Percentiles rank a stretch among this genome's conserved stretches.
phyloP scores from a whole-genome alignment of 2,113 vertebrate genomes.

The Protobothrops flavoviridis region DNA sequence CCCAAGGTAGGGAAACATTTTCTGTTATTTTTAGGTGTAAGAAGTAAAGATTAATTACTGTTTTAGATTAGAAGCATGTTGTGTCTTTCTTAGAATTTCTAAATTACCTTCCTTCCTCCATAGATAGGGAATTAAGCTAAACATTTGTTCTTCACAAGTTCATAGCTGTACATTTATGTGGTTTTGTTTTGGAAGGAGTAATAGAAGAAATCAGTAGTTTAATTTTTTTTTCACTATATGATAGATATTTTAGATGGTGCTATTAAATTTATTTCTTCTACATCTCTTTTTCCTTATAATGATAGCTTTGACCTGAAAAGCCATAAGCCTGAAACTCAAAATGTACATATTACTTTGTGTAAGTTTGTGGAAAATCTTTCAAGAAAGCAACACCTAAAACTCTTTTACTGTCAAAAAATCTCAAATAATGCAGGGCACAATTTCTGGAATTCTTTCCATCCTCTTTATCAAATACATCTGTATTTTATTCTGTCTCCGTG shows the following conservation, averaged over 20 bases:
- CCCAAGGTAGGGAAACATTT: slow-evolving; percentile 5
- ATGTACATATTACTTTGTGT: not conserved
- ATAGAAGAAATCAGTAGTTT: not conserved
- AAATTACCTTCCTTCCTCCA: not conserved
- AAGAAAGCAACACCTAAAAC: not conserved
- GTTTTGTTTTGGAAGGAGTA: not conserved
- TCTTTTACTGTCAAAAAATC: not conserved
- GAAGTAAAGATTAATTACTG: slow-evolving; percentile 47
- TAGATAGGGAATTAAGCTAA: not conserved
- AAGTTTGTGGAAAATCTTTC: not conserved
- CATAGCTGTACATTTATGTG: not conserved
- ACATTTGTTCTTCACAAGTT: not conserved
- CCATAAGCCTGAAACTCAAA: not conserved
- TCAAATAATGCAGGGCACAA: not conserved
- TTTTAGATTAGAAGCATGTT: not conserved
- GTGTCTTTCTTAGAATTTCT: not conserved
- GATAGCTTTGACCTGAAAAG: not conserved
- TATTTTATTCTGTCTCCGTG: not conserved
- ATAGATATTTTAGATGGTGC: not conserved
- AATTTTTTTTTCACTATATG: not conserved
- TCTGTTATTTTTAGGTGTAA: not conserved
- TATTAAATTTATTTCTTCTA: not conserved
- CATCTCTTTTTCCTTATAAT: not conserved
- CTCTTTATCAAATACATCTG: not conserved
- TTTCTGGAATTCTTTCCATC: not conserved